Percentiles rank a stretch among this genome's conserved stretches.
phyloP scores from a whole-genome alignment of 2,888 invertebrate species.

The Norana najaformis region DNA sequence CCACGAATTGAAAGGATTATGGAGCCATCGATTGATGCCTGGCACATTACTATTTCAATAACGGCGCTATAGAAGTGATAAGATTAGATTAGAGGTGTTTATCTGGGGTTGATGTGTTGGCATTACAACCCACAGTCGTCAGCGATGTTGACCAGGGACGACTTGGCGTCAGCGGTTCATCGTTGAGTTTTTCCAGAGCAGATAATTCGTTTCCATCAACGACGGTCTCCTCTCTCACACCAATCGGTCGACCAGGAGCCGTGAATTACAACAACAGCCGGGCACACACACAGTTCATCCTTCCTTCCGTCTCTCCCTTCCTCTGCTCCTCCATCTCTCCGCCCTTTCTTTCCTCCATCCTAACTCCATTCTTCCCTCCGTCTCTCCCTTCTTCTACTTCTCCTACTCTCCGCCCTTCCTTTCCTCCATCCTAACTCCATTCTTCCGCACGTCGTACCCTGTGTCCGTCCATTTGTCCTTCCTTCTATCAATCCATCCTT shows the following conservation, averaged over 20 bases:
- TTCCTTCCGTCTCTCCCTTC: background rate
- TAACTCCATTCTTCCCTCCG: no score
- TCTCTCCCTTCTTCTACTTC: no score
- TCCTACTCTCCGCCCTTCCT: no score
- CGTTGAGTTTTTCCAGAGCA: background rate
- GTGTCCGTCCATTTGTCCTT: background rate
- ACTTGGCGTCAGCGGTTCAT: background rate
- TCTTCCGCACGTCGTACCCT: background rate
- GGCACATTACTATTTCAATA: background rate
- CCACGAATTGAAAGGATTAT: background rate
- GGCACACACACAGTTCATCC: background rate
- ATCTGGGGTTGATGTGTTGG: background rate
- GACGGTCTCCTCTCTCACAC: background rate
- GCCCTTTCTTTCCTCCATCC: background rate
- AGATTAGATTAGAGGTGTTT: slow-evolving; percentile 1
- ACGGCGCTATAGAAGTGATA: background rate
- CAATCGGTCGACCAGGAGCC: background rate
- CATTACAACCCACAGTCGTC: background rate
- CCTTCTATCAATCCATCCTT: no score
- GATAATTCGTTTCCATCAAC: background rate
- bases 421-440: no score
- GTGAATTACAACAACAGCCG: background rate
- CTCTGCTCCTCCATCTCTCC: background rate
- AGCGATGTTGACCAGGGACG: background rate
- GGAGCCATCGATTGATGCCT: background rate